Base-by-base conservation (phyloP, 2,113 vertebrate genomes). In the Holacanthus passer region DNA sequence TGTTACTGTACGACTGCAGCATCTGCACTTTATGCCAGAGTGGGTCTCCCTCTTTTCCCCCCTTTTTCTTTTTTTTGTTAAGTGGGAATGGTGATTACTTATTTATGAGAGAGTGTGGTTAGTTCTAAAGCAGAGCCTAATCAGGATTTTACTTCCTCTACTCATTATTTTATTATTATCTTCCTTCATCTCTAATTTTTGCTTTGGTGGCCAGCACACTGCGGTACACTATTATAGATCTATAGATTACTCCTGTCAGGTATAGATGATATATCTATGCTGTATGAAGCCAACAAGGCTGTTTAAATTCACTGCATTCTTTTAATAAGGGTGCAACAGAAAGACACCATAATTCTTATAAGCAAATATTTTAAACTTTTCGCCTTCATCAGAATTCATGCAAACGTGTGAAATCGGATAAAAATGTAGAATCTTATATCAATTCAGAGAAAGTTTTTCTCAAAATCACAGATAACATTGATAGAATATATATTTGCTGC, bases 61-160 rank as follows among this genome's bases (percentile, higher is more conserved):
- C 43, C 43, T 32, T 32, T 20, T 12, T 20, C 31, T 37, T 29
- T 67, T 73, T 67, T 31, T 41, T 52, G 9, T 59, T 20, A 41
- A 77, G 62, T 37, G 31, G 73, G 45, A 39, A 82, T 10, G 3
- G 17, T 58, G 29, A 82, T 93, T 41, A 91, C 12, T 91, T 90
- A 93, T 91, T 93, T 14, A 93, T 87, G n/a, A 77, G 67, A 64
- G 68, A 67, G 31, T 64, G 71, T 62, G 75, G 52, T 79, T 76
- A 20, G 45, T 62, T 64, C 67, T 19, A 78, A 62, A 81, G 73
- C 56, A 4, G 4, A 47, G 52, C 20, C 68, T 79, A 16, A 80
- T 84, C 77, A 35, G 60, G 67, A 80, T 77, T 83, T 65, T 17
- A 69, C 56, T 77, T 89, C 55, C 52, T 73, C 65, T 66, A 3